Evolutionary conservation across 2,113 vertebrate species (phyloP).

Genomic region (Hemibagrus wyckioides): DNA sequence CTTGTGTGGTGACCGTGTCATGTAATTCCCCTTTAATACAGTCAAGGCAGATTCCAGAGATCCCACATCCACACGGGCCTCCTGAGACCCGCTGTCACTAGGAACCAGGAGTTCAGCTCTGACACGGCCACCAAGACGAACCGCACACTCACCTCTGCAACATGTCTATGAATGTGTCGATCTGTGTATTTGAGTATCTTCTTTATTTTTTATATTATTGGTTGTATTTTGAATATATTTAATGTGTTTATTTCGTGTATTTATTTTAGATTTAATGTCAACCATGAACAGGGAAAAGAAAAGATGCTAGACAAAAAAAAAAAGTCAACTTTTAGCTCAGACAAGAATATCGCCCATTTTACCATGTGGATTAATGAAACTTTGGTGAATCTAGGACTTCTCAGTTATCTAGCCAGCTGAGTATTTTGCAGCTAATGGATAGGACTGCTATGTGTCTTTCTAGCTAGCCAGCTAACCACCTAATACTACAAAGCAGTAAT

Average conservation of each 20-base stretch:
- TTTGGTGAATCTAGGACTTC: neutral
- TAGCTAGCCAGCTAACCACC: neutral
- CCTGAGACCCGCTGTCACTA: constrained; percentile 74
- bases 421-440: neutral
- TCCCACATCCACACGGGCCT: constrained; percentile 74
- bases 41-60: constrained; percentile 71
- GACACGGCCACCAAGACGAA: constrained; percentile 49
- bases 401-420: neutral
- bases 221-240: neutral
- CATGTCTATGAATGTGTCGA: neutral
- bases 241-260: neutral
- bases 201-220: neutral
- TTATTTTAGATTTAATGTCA: neutral
- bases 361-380: neutral
- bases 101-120: constrained; percentile 64
- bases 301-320: neutral
- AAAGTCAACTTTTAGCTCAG: neutral
- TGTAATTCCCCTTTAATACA: constrained; percentile 76
- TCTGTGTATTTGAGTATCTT: constrained; percentile 28
- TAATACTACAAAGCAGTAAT: neutral
- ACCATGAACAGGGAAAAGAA: neutral
- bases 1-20: constrained; percentile 69
- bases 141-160: constrained; percentile 31
- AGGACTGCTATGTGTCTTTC: neutral
- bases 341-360: neutral